Conservation (phyloP, 2,113 vertebrate genomes). For the Python bivittatus region DNA sequence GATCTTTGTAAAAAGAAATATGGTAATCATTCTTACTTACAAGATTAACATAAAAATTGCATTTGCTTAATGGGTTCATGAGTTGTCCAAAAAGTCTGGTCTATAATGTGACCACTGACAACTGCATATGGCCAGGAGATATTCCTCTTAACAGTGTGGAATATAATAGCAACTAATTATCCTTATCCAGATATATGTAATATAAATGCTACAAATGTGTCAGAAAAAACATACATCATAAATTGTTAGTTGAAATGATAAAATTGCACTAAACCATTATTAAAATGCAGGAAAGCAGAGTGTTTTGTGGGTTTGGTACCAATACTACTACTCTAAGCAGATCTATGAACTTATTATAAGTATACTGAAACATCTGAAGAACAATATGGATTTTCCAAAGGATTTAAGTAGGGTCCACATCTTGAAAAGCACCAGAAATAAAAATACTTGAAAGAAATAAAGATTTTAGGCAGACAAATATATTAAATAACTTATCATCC, state of each 20-base stretch:
- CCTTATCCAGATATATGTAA: not conserved
- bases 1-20: not conserved
- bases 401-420: not conserved
- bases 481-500: not conserved
- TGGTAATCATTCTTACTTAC: not conserved
- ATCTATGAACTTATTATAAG: not conserved
- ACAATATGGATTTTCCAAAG: not conserved
- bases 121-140: not conserved
- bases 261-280: not conserved
- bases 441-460: not conserved
- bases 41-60: not conserved
- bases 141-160: not conserved
- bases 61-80: not conserved
- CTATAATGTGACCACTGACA: not conserved
- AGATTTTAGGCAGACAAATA: not conserved
- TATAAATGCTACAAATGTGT: not conserved
- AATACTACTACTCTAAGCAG: not conserved
- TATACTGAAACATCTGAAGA: not conserved
- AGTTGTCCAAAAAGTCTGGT: not conserved
- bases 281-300: not conserved
- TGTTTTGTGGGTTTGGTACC: not conserved
- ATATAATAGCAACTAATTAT: not conserved
- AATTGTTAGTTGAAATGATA: not conserved
- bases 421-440: not conserved
- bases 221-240: not conserved